Evolutionary conservation across 2,888 invertebrate genomes (phyloP), one percentile per base, ranked within the genome.

Genomic region (Heterodera filipjevi): DNA sequence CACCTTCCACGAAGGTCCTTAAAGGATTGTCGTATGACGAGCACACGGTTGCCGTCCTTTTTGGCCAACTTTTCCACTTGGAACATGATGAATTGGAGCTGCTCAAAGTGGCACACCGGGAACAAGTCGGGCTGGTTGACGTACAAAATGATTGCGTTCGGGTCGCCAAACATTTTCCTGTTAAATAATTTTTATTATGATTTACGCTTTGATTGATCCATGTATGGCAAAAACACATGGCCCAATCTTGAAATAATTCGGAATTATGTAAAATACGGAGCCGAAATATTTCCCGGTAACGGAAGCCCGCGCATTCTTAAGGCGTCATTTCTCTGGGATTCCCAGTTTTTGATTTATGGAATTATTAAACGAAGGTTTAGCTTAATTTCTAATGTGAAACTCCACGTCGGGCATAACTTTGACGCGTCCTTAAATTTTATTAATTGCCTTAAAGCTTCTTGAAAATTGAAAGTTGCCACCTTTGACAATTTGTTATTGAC

Each of bases 31-130:
- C 75, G 30, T 19, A 19, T 19, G 46, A 75, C 64, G 19, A 53
- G 46, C 30, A 75, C 68, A 64, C 30, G 27, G 33, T 66, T 30
- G 0, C 75, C 75, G 44, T 75, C 75, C 32, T 75, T 30, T 44
- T 68, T 66, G 44, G 66, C 75, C 33, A 75, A 30, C 46, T 66
- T 53, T 39, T 75, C 59, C 39, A 75, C 22, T 27, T 59, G 64
- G 32, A 75, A 75, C 75, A 49, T 19, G 30, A 75, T 22, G 30
- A 59, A 75, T 39, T 75, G 75, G 39, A 75, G 59, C 33, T 75
- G 75, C 68, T 75, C 75, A 64, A 75, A 75, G 46, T 75, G 75
- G 33, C 75, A 75, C 66, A 75, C 75, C 44, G 75, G 75, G 53
- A 75, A 75, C 68, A 75, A 19, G 30, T 75, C 75, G 19, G 75